A percentile compares a stretch with the other conserved stretches of the same genome.
phyloP scores from a whole-genome alignment of 2,797 vertebrate genomes.

The Sebastes oblongus region DNA sequence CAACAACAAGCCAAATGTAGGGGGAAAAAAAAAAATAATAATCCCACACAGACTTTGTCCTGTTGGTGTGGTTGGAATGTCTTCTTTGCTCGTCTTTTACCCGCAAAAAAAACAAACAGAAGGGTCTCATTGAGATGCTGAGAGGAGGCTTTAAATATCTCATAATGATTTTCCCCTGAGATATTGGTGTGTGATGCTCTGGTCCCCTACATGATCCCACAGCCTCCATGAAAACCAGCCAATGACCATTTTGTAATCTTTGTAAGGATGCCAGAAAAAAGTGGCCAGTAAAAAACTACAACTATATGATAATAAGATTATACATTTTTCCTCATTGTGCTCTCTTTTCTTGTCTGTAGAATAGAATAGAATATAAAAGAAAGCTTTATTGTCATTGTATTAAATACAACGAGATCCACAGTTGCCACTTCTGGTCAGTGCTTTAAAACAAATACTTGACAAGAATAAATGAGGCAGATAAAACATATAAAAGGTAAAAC shows the following conservation, averaged over 20 bases:
- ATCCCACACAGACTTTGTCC: slow-evolving; percentile 37
- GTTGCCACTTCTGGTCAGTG: too few relatives aligned
- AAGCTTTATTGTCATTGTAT: too few relatives aligned
- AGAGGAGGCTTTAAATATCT: slow-evolving; percentile 69
- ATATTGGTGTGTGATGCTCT: slow-evolving; percentile 47
- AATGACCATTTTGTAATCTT: slow-evolving; percentile 33
- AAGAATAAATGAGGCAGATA: too few relatives aligned
- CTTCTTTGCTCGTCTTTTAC: slow-evolving; percentile 12
- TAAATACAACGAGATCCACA: too few relatives aligned
- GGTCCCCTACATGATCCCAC: slow-evolving; percentile 40
- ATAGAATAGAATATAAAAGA: too few relatives aligned
- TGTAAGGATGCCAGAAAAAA: slow-evolving; percentile 10
- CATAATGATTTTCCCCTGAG: slow-evolving; percentile 70
- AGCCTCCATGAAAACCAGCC: slow-evolving; percentile 28
- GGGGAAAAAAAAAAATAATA: background rate
- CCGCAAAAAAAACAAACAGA: background rate
- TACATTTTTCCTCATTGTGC: background rate
- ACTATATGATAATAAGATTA: background rate
- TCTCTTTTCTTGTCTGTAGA: background rate
- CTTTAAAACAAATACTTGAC: too few relatives aligned
- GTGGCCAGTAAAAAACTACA: background rate
- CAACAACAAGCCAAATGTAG: slow-evolving; percentile 58
- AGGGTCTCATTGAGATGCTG: slow-evolving; percentile 48
- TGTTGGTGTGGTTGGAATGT: slow-evolving; percentile 50
- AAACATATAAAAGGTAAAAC: too few relatives aligned